Percentiles rank a stretch among this genome's conserved stretches.
Conservation (phyloP, 53 echinoderm and acorn worm genomes). For the Zoroaster sp. region DNA sequence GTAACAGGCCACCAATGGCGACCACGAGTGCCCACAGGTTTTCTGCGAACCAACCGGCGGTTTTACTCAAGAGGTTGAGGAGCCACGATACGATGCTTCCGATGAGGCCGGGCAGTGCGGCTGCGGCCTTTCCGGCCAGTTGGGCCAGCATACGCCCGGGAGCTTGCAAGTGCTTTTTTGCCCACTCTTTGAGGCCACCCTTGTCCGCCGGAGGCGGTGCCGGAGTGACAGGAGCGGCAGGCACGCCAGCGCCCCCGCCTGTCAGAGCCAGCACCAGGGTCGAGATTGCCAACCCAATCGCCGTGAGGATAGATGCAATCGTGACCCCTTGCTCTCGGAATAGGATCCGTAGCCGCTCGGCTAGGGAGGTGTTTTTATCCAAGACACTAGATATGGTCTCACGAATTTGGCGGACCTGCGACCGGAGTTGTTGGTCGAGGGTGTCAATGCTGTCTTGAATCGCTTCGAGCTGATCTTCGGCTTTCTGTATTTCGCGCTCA, state of each 20-base stretch:
- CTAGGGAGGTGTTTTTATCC: neutral
- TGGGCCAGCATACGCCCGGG: neutral
- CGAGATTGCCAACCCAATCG: neutral
- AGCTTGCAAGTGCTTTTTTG: neutral
- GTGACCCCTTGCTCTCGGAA: constrained; percentile 41
- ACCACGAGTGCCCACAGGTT: neutral
- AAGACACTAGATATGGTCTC: neutral
- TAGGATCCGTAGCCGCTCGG: constrained; percentile 17
- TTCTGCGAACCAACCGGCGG: neutral
- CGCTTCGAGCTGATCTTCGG: neutral
- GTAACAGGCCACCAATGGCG: neutral
- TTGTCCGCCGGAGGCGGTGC: no score
- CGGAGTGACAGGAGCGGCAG: neutral
- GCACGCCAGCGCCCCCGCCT: neutral
- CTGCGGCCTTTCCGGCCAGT: neutral
- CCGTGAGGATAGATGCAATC: constrained; percentile 10
- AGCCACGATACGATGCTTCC: neutral
- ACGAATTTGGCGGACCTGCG: constrained; percentile 13
- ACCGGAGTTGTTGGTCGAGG: neutral
- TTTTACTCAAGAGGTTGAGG: neutral
- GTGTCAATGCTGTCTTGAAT: neutral
- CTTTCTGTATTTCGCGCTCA: neutral
- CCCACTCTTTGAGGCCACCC: neutral
- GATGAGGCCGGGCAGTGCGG: neutral
- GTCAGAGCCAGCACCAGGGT: neutral